phyloP scores from a whole-genome alignment of 2,888 invertebrate genomes.

The Emesis furor region DNA sequence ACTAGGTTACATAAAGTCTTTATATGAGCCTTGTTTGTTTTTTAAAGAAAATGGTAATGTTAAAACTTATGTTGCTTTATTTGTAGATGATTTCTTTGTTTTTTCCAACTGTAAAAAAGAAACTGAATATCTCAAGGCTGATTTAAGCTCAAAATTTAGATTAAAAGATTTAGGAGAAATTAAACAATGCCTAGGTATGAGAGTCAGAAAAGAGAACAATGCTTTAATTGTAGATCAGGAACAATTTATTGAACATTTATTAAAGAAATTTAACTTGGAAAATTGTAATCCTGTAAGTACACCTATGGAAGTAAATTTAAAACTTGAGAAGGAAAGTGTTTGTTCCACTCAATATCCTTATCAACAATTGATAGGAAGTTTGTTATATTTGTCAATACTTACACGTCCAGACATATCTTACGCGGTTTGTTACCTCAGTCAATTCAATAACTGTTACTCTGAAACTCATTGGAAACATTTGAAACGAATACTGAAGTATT shows the following conservation, averaged over 20 bases:
- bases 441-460: background rate
- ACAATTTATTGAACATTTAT: background rate
- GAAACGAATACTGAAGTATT: background rate
- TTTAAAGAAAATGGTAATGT: background rate
- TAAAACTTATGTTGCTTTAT: background rate
- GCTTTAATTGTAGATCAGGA: constrained; percentile 4
- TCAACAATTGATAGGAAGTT: constrained; percentile 57
- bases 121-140: background rate
- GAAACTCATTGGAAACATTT: background rate
- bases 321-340: constrained; percentile 23
- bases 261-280: background rate
- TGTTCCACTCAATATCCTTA: constrained; percentile 21
- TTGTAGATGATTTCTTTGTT: background rate
- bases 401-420: constrained; percentile 34
- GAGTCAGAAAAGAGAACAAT: constrained; percentile 31
- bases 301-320: constrained; percentile 40
- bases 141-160: background rate
- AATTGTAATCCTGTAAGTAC: constrained; percentile 26
- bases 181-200: background rate
- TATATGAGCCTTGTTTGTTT: background rate
- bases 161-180: background rate
- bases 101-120: background rate
- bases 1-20: background rate
- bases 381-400: constrained; percentile 28
- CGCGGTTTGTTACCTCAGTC: constrained; percentile 3